Evolutionary conservation across 2,797 vertebrate species (phyloP).

Genomic region (Channa striata): DNA sequence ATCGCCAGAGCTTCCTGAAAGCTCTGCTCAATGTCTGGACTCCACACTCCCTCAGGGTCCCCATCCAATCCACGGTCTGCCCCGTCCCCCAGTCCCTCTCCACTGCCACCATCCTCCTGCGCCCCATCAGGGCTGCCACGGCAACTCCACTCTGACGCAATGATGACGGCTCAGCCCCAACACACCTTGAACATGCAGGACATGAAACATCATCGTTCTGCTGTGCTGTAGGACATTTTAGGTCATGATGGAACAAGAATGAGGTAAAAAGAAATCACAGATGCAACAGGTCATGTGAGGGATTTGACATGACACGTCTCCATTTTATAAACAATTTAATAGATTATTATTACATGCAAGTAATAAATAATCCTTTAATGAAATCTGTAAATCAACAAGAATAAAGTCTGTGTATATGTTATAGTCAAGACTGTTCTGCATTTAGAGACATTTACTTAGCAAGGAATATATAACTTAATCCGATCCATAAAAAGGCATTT

Average conservation of each 20-base stretch:
- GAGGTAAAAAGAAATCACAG: not conserved
- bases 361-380: not conserved
- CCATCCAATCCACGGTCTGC: slow-evolving; percentile 92
- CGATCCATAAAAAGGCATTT: too few relatives aligned
- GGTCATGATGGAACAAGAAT: not conserved
- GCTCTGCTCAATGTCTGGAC: slow-evolving; percentile 97
- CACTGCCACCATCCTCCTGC: slow-evolving; percentile 93
- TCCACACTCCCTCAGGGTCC: slow-evolving; percentile 96
- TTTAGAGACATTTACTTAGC: slow-evolving; percentile 3
- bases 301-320: not conserved
- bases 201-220: not conserved
- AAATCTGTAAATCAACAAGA: too few relatives aligned
- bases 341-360: not conserved
- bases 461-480: too few relatives aligned
- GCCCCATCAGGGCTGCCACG: slow-evolving; percentile 94
- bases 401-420: not conserved
- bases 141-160: slow-evolving; percentile 98
- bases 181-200: slow-evolving; percentile 71
- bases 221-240: too few relatives aligned
- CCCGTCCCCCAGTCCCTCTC: slow-evolving; percentile 89
- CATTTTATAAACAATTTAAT: not conserved
- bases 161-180: slow-evolving; percentile 94
- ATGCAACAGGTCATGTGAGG: not conserved
- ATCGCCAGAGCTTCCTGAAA: slow-evolving; percentile 98
- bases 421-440: slow-evolving; percentile 15